Evolutionary conservation across 92 coral and sea anemone species (phyloP).

Genomic region (Plumapathes pennacea): DNA sequence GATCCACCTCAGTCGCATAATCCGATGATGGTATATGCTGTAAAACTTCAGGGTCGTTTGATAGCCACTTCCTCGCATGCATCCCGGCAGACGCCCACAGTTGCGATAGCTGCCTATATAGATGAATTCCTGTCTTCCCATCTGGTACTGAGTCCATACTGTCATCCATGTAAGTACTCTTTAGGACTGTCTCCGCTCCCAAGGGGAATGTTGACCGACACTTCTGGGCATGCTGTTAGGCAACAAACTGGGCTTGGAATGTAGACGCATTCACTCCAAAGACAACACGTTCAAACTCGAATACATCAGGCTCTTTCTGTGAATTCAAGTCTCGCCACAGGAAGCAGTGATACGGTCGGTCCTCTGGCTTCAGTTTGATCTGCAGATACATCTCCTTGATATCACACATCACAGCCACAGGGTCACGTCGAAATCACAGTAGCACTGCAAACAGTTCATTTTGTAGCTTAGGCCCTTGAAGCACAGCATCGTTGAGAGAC

Average conservation of each 20-base stretch:
- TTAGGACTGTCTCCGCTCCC: conserved; percentile 41
- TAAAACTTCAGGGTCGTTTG: conserved; percentile 25
- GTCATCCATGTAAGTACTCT: conserved; percentile 62
- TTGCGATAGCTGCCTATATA: conserved; percentile 23
- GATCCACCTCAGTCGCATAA: conserved; percentile 57
- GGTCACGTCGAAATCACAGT: conserved; percentile 30
- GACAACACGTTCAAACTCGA: conserved; percentile 52
- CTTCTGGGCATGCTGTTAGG: conserved; percentile 44
- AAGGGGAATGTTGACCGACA: conserved; percentile 18
- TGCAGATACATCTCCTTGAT: conserved; percentile 47
- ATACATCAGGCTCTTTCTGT: conserved; percentile 46
- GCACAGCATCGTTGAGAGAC: conserved; percentile 23
- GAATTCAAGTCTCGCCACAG: conserved; percentile 43
- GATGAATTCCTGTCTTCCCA: conserved; percentile 20
- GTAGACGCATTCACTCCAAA: conserved; percentile 48
- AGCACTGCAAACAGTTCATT: conserved; percentile 22
- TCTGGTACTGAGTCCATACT: conserved; percentile 40
- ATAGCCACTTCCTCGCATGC: conserved; percentile 53
- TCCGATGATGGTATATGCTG: conserved; percentile 36
- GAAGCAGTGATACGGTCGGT: conserved; percentile 45
- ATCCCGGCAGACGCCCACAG: conserved; percentile 45
- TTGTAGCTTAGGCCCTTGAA: conserved; percentile 46
- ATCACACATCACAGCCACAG: conserved; percentile 32
- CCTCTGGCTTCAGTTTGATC: conserved; percentile 44
- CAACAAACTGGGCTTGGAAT: conserved; percentile 54